Evolutionary conservation across 1,140 invertebrate species (phyloP).

Genomic region (Megalopta genalis): DNA sequence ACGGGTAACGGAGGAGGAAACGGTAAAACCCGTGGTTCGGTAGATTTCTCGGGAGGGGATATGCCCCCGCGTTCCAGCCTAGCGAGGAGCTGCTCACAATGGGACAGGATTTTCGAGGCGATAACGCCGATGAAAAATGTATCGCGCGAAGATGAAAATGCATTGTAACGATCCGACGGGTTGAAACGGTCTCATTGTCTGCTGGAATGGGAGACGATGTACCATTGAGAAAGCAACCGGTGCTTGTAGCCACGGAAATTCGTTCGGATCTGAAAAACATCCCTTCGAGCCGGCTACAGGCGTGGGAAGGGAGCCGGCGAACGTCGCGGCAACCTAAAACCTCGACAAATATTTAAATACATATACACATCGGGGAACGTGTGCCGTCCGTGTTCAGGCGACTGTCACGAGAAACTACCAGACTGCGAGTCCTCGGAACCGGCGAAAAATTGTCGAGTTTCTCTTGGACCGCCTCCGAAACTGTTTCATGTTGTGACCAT

Average conservation of each 20-base stretch:
- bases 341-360: constrained; percentile 36
- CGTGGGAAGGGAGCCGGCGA: neutral
- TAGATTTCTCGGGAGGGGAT: constrained; percentile 21
- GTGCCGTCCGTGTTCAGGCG: neutral
- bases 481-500: neutral
- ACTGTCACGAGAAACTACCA: neutral
- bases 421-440: neutral
- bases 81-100: constrained; percentile 27
- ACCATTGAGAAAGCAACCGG: neutral
- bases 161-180: constrained; percentile 34
- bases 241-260: neutral
- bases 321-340: neutral
- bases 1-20: constrained; percentile 23
- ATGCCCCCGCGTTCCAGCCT: constrained; percentile 2
- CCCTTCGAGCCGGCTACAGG: neutral
- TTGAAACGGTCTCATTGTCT: constrained; percentile 31
- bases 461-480: neutral
- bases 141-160: constrained; percentile 47
- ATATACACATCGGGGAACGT: neutral
- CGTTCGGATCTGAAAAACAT: constrained; percentile 26
- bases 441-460: neutral
- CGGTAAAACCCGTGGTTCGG: constrained; percentile 7
- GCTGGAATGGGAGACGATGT: neutral
- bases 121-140: constrained; percentile 48
- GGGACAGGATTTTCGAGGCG: constrained; percentile 32